Percentiles rank a stretch among this genome's conserved stretches.
Conservation (phyloP, 2,113 vertebrate genomes). For the Ellobius talpinus region DNA sequence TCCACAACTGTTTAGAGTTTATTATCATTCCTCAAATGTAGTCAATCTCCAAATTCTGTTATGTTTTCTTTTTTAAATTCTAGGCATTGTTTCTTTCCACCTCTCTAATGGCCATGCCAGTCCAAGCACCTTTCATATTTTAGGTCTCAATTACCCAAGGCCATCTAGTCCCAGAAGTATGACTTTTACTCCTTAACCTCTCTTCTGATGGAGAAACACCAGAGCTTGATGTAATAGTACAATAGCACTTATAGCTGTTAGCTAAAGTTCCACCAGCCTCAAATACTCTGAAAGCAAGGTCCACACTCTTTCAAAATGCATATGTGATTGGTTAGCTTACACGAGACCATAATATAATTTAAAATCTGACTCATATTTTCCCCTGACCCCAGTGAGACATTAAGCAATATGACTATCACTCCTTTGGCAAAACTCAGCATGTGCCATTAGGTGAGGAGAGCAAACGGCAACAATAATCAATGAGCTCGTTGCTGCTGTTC, state of each 20-base stretch:
- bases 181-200: background rate
- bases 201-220: background rate
- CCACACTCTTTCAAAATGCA: background rate
- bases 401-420: background rate
- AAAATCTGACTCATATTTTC: slow-evolving; percentile 14
- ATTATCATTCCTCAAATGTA: slow-evolving; percentile 38
- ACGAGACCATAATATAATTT: slow-evolving; percentile 47
- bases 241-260: background rate
- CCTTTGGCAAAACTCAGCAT: background rate
- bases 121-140: slow-evolving; percentile 27
- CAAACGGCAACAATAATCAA: slow-evolving; percentile 56
- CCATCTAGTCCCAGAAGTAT: background rate
- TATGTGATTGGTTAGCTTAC: background rate
- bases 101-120: background rate
- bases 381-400: slow-evolving; percentile 31
- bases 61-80: background rate
- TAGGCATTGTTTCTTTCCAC: background rate
- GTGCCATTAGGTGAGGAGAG: slow-evolving; percentile 31
- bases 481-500: slow-evolving; percentile 5
- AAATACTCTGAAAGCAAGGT: background rate
- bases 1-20: slow-evolving; percentile 47
- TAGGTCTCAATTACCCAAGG: background rate
- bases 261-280: background rate
- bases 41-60: background rate
- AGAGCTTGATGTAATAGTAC: background rate